A percentile compares a stretch with the other conserved stretches of the same genome.
phyloP scores from a whole-genome alignment of 2,888 invertebrate species.

The Pseudococcus viburni region DNA sequence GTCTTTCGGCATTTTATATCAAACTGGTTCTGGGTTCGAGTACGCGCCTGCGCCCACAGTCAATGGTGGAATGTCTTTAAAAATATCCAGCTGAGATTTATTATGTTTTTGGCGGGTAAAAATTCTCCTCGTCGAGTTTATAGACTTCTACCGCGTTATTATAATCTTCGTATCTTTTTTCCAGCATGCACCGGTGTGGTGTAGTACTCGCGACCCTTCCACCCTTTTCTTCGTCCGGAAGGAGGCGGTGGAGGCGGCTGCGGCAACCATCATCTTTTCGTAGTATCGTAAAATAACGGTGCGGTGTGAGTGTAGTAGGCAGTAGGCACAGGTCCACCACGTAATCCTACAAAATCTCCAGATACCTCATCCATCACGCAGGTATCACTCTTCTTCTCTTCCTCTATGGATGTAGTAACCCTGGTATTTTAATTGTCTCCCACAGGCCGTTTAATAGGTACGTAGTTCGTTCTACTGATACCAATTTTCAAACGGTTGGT shows the following conservation, averaged over 20 bases:
- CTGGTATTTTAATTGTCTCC: conserved; percentile 15
- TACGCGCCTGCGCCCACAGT: conserved; percentile 32
- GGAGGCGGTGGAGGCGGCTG: not conserved
- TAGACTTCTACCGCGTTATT: conserved; percentile 6
- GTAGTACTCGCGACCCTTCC: conserved; percentile 2
- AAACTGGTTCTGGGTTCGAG: not conserved
- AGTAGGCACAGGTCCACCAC: not conserved
- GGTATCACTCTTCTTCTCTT: not conserved
- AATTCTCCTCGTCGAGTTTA: not conserved
- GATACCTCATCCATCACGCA: conserved; percentile 1
- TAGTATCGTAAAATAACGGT: conserved; percentile 55
- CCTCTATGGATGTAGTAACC: not conserved
- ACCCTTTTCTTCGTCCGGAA: not conserved
- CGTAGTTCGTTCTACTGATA: not conserved
- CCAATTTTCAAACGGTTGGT: not conserved
- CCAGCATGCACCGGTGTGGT: not conserved
- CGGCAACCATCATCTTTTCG: not conserved
- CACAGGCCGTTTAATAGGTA: no score
- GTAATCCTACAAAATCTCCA: not conserved
- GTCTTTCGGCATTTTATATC: conserved; percentile 19
- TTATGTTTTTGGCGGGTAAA: conserved; percentile 66
- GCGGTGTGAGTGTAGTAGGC: not conserved
- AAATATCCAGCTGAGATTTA: conserved; percentile 64
- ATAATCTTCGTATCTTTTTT: conserved; percentile 2
- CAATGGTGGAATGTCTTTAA: conserved; percentile 62